A percentile compares a stretch with the other conserved stretches of the same genome.
These are phyloP conservation scores for Erithacus rubecula DNA, from an alignment of 2,797 vertebrate genomes.

Conservation along the genomic window DNA sequence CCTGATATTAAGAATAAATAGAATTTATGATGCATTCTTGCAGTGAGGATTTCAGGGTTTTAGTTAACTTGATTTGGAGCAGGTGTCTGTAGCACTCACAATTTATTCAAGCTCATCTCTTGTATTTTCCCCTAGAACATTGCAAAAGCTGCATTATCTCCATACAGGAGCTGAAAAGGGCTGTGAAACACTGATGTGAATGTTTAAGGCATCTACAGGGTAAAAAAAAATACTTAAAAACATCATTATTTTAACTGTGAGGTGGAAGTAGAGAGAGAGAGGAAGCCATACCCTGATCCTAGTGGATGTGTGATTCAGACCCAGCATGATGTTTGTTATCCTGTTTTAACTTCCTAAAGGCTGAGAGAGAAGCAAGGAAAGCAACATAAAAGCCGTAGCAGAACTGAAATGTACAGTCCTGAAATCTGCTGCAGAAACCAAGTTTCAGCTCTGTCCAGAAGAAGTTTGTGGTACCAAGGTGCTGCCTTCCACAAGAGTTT, in stretches of 20 bases:
- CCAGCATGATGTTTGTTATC: fast-evolving
- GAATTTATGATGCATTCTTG: background rate
- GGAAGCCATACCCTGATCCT: background rate
- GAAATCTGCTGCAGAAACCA: background rate
- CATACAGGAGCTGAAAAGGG: background rate
- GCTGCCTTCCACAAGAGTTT: background rate
- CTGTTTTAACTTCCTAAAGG: background rate
- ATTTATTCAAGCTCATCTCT: background rate
- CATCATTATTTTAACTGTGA: background rate
- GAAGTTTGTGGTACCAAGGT: background rate
- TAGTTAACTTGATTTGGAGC: background rate
- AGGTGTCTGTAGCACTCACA: background rate
- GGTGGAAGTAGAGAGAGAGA: background rate
- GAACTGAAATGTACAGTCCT: background rate
- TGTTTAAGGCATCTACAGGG: background rate
- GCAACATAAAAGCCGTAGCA: background rate
- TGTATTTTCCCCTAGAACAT: background rate
- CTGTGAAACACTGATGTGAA: background rate
- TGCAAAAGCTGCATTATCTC: background rate
- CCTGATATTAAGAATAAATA: background rate
- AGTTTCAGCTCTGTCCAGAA: background rate
- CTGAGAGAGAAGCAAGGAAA: background rate
- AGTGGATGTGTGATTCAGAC: background rate
- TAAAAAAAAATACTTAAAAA: background rate
- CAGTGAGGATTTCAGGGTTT: background rate